These are phyloP conservation scores for Trichopoda pennipes DNA, from an alignment of 2,888 invertebrate species.

Conservation along the genomic window DNA sequence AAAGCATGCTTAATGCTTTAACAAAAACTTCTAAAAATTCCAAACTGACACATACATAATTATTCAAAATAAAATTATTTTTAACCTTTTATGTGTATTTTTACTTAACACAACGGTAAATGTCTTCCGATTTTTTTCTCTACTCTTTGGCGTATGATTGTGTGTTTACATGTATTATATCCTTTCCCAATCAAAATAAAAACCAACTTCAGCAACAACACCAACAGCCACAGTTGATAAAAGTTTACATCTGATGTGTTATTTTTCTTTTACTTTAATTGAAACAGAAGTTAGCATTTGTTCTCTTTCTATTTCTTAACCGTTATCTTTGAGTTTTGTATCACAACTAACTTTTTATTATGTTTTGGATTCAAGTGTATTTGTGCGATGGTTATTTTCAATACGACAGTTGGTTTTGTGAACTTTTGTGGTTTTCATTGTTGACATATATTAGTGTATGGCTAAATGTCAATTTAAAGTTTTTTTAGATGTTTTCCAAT, in stretches of 20 bases:
- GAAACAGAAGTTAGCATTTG: background rate
- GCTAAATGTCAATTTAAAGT: constrained; percentile 50
- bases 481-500: constrained; percentile 36
- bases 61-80: constrained; percentile 10
- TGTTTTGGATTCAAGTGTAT: background rate
- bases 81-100: constrained; percentile 4
- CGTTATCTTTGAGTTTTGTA: constrained; percentile 49
- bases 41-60: background rate
- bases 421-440: constrained; percentile 22
- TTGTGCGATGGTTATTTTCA: constrained; percentile 12
- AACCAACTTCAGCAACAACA: constrained; percentile 26
- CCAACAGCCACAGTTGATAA: constrained; percentile 45
- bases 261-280: constrained; percentile 25
- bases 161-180: constrained; percentile 53
- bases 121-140: constrained; percentile 55
- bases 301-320: constrained; percentile 41
- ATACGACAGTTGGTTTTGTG: constrained; percentile 37
- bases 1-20: constrained; percentile 17
- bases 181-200: constrained; percentile 59
- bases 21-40: constrained; percentile 7
- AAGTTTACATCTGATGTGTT: constrained; percentile 42
- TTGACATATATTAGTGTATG: constrained; percentile 52
- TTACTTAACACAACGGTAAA: constrained; percentile 2
- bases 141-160: constrained; percentile 43
- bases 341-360: constrained; percentile 40